phyloP scores from a whole-genome alignment of 30 jellyfish, hydroid and myxozoan species.

The Cassiopea andromeda region DNA sequence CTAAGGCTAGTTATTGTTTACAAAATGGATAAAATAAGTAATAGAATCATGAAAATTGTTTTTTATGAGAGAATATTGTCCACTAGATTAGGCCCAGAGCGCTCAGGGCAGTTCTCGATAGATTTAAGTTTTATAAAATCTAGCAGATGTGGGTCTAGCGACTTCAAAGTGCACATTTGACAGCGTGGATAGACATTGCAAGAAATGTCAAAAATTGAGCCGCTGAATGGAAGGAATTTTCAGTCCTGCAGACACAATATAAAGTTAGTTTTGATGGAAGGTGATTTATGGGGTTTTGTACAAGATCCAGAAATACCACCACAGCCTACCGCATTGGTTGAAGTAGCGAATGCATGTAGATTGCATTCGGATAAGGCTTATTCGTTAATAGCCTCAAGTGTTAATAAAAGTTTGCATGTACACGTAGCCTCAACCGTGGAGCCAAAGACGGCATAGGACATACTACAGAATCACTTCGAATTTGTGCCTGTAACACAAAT shows the following conservation, averaged over 20 bases:
- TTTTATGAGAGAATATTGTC: no score
- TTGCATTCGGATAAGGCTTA: conserved; percentile 61
- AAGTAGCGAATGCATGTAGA: conserved; percentile 28
- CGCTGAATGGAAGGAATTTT: conserved; percentile 44
- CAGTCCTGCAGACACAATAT: conserved; percentile 57
- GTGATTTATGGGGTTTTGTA: conserved; percentile 52
- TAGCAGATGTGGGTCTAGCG: not conserved
- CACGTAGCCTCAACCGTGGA: conserved; percentile 46
- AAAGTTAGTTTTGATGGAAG: conserved; percentile 52
- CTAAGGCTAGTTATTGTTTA: no score
- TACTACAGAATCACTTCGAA: conserved; percentile 49
- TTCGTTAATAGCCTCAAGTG: conserved; percentile 47
- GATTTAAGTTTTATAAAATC: not conserved
- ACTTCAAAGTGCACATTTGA: not conserved
- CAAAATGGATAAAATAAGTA: no score
- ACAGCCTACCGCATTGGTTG: conserved; percentile 26
- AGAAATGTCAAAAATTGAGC: conserved; percentile 48
- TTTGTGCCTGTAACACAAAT: conserved; percentile 45
- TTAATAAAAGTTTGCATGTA: conserved; percentile 46
- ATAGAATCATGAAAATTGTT: no score
- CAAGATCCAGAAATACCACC: conserved; percentile 53
- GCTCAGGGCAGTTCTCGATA: not conserved
- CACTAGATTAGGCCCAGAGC: not conserved
- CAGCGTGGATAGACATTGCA: conserved; percentile 32
- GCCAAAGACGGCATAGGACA: conserved; percentile 72